Conservation (phyloP, 1,140 invertebrate genomes). For the Drosophila pandora region DNA sequence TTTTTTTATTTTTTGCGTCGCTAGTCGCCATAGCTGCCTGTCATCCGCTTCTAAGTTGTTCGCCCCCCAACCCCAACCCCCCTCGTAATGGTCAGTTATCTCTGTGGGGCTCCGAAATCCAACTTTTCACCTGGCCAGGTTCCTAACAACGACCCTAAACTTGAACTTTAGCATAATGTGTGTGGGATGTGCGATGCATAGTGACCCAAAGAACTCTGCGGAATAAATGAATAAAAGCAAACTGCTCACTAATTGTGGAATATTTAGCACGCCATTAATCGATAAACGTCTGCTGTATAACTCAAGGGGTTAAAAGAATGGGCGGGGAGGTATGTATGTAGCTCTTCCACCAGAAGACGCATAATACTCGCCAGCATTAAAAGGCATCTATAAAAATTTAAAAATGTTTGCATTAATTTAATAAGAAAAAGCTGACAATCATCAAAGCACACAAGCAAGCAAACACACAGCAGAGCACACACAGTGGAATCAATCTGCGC, state of each 20-base stretch:
- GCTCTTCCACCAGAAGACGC: neutral
- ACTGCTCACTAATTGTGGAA: slow-evolving; percentile 64
- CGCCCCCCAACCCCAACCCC: neutral
- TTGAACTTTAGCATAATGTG: slow-evolving; percentile 37
- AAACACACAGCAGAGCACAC: slow-evolving; percentile 13
- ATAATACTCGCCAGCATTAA: slow-evolving; percentile 49
- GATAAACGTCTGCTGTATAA: slow-evolving; percentile 31
- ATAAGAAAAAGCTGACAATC: slow-evolving; percentile 65
- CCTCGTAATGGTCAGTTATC: slow-evolving; percentile 1
- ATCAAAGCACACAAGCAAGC: slow-evolving; percentile 44
- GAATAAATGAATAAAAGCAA: neutral
- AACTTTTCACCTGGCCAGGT: slow-evolving; percentile 23
- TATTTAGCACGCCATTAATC: slow-evolving; percentile 79
- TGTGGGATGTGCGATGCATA: neutral
- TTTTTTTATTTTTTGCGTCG: slow-evolving; percentile 36
- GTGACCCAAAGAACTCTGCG: neutral
- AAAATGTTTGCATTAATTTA: slow-evolving; percentile 70
- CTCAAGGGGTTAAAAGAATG: slow-evolving; percentile 12
- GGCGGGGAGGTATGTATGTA: neutral
- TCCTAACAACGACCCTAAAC: slow-evolving; percentile 52
- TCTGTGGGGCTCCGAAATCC: neutral
- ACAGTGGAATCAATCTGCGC: slow-evolving; percentile 31
- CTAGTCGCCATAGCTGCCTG: slow-evolving; percentile 44
- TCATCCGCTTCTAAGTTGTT: slow-evolving; percentile 37
- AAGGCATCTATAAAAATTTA: slow-evolving; percentile 67